Evolutionary conservation across 2,113 vertebrate species (phyloP), one percentile per base, ranked within the genome.

Genomic region (Halcyon senegalensis): DNA sequence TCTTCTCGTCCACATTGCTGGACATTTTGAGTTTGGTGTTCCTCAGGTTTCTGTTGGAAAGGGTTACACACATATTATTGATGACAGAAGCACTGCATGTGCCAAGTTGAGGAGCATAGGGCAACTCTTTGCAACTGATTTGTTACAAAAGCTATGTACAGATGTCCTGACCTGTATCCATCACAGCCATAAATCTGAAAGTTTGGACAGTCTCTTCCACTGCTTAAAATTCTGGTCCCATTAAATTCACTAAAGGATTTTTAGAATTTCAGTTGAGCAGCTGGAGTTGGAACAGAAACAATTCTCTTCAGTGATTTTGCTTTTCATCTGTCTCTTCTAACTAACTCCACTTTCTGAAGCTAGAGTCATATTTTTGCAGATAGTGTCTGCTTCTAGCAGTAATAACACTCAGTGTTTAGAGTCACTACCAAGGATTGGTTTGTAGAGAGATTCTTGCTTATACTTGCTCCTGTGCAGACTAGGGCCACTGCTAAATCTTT

Each of bases 51-150:
- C 46, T 50, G 8, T 16, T 78, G 15, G 35, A 13, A 82, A 58
- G 17, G 4, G 53, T 31, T 43, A n/a, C 18, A 44, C 0, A 0
- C 5, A 7, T 69, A 44, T 18, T 35, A n/a, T 25, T 51, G 4
- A 86, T 39, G 44, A 41, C 21, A 75, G 39, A 62, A 62, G 12
- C 76, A 62, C 16, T 6, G 0, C 16, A 13, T 17, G 17, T 39
- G 28, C 16, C 44, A 41, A 74, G 27, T 8, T 41, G n/a, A 90
- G 23, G 18, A 68, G 21, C 41, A 20, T 18, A 17, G 13, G 10
- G 43, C 14, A 63, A 23, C 7, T 43, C n/a, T 7, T 59, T 69
- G 56, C 1, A 2, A 64, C 6, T 2, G 1, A 43, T n/a, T 17
- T 1, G 2, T n/a, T 64, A 56, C 1, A 1, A 44, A 53, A 80